phyloP scores from a whole-genome alignment of 2,113 vertebrate genomes.

The Lynx canadensis region DNA sequence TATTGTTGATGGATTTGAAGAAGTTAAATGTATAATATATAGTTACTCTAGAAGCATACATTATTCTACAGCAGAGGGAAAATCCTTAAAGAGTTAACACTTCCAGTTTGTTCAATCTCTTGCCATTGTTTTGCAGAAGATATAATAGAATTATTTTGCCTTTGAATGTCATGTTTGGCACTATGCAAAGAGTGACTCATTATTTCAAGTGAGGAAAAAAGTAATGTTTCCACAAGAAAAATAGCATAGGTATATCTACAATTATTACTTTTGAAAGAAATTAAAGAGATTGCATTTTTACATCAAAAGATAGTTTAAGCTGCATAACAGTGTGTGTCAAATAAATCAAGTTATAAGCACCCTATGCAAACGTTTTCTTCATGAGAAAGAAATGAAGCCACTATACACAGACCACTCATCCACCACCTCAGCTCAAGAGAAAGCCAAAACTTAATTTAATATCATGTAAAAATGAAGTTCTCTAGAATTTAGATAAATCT shows the following conservation, averaged over 20 bases:
- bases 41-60: background rate
- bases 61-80: background rate
- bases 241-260: background rate
- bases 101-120: background rate
- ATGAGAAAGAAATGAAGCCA: background rate
- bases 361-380: background rate
- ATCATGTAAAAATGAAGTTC: background rate
- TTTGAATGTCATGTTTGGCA: background rate
- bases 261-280: constrained; percentile 2
- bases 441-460: background rate
- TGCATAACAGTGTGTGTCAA: background rate
- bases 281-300: background rate
- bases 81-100: background rate
- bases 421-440: background rate
- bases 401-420: background rate
- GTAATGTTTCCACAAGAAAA: background rate
- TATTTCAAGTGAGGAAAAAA: constrained; percentile 20
- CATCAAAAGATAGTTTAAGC: background rate
- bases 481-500: background rate
- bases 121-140: background rate
- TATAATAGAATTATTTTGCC: background rate
- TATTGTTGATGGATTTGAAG: background rate
- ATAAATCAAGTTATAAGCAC: background rate
- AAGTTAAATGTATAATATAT: background rate
- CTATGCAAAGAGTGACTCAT: constrained; percentile 20